A percentile compares a stretch with the other conserved stretches of the same genome.
Evolutionary conservation across 2,797 vertebrate species (phyloP).

Genomic region (Enteromius fasciolatus): DNA sequence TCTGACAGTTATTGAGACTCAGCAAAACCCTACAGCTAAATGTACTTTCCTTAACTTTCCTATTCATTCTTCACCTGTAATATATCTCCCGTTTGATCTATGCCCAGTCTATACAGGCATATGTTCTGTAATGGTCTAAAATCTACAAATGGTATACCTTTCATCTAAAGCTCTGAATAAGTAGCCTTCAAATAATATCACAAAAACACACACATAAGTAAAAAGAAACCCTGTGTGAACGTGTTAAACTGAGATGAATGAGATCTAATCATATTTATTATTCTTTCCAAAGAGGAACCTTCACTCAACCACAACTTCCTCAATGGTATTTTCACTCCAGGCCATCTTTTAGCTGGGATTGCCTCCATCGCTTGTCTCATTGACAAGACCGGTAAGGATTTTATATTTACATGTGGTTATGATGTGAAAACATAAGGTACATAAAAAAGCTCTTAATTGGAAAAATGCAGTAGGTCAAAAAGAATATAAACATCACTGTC

Average conservation of each 20-base stretch:
- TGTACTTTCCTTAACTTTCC: neutral
- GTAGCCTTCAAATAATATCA: constrained; percentile 19
- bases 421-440: neutral
- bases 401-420: constrained; percentile 13
- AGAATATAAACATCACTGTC: neutral
- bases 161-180: constrained; percentile 30
- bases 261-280: constrained; percentile 56
- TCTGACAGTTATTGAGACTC: neutral
- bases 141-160: neutral
- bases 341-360: constrained; percentile 36
- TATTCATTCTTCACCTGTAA: neutral
- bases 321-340: constrained; percentile 25
- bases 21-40: neutral
- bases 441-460: constrained; percentile 39
- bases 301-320: constrained; percentile 24
- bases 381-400: neutral
- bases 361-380: neutral
- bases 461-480: constrained; percentile 20
- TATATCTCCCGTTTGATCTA: neutral
- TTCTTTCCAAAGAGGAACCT: constrained; percentile 49
- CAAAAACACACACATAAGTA: constrained; percentile 22
- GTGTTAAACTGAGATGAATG: constrained; percentile 56
- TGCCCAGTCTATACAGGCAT: neutral
- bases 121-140: neutral
- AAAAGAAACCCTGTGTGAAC: constrained; percentile 53